Conservation (phyloP, 2,888 invertebrate genomes). For the Aradus depressus region DNA sequence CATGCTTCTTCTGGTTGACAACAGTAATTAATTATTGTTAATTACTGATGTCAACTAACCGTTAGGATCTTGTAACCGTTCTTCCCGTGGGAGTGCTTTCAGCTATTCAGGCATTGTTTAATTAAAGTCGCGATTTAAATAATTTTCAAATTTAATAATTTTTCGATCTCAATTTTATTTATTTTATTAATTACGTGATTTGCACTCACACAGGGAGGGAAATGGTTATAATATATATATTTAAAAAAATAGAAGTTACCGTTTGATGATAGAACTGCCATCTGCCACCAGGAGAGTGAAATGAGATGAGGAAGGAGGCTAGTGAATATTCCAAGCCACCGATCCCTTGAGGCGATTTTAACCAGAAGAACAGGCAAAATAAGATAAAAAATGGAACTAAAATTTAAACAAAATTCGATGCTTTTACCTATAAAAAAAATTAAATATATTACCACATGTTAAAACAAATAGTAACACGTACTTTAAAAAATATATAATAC, state of each 20-base stretch:
- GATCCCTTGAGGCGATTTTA: slow-evolving; percentile 59
- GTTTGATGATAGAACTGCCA: slow-evolving; percentile 68
- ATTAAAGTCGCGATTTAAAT: too few relatives aligned
- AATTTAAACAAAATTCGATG: slow-evolving; percentile 73
- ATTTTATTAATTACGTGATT: too few relatives aligned
- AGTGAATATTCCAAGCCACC: slow-evolving; percentile 72
- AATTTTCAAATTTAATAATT: too few relatives aligned
- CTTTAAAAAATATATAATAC: neutral
- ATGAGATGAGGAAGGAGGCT: slow-evolving; percentile 77
- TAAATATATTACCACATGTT: neutral
- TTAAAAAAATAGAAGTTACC: slow-evolving; percentile 37
- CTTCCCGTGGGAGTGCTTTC: too few relatives aligned
- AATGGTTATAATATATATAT: neutral
- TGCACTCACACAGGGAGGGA: too few relatives aligned
- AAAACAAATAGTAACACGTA: neutral
- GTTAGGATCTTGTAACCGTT: too few relatives aligned
- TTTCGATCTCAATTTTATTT: too few relatives aligned
- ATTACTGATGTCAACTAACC: too few relatives aligned
- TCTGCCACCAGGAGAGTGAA: slow-evolving; percentile 79
- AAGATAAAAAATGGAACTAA: slow-evolving; percentile 62
- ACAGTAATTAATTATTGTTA: too few relatives aligned
- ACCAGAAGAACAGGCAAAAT: slow-evolving; percentile 59
- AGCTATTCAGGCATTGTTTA: too few relatives aligned
- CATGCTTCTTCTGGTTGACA: too few relatives aligned
- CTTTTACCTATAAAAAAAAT: slow-evolving; percentile 43